These are phyloP conservation scores for Melipona bicolor DNA, from an alignment of 2,888 invertebrate genomes.

Conservation along the genomic window DNA sequence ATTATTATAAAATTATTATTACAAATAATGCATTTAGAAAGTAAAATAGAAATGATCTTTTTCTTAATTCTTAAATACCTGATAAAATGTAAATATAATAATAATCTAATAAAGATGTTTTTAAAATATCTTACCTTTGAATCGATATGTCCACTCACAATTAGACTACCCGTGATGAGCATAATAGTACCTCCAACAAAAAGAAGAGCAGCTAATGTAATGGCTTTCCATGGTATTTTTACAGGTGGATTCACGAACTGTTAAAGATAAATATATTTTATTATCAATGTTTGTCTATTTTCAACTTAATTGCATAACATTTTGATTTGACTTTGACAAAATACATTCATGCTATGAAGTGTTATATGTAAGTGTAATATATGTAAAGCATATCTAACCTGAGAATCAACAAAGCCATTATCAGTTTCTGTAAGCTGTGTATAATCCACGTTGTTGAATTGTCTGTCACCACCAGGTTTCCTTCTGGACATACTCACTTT, in stretches of 20 bases:
- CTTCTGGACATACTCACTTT: constrained; percentile 87
- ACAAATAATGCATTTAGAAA: not conserved
- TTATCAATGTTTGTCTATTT: not conserved
- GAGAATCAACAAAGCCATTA: constrained; percentile 89
- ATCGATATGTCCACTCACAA: constrained; percentile 92
- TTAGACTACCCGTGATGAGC: constrained; percentile 91
- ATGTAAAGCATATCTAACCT: constrained; percentile 71
- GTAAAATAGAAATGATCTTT: not conserved
- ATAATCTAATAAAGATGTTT: not conserved
- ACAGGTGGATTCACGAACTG: constrained; percentile 88
- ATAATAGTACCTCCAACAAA: constrained; percentile 91
- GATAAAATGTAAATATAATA: not conserved
- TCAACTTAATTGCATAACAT: not conserved
- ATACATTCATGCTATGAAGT: not conserved
- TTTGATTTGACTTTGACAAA: not conserved
- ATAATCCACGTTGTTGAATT: constrained; percentile 87
- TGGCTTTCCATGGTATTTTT: constrained; percentile 94
- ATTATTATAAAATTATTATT: too few relatives aligned
- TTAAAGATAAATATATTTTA: constrained; percentile 9
- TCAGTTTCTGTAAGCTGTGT: constrained; percentile 86
- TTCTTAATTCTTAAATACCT: not conserved
- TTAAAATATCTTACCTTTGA: constrained; percentile 86
- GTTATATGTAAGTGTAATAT: too few relatives aligned
- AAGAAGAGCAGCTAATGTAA: constrained; percentile 90
- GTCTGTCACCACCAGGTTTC: constrained; percentile 84